Evolutionary conservation across 2,797 vertebrate species (phyloP), one percentile per base, ranked within the genome.

Genomic region (Amphiprion clarkii): DNA sequence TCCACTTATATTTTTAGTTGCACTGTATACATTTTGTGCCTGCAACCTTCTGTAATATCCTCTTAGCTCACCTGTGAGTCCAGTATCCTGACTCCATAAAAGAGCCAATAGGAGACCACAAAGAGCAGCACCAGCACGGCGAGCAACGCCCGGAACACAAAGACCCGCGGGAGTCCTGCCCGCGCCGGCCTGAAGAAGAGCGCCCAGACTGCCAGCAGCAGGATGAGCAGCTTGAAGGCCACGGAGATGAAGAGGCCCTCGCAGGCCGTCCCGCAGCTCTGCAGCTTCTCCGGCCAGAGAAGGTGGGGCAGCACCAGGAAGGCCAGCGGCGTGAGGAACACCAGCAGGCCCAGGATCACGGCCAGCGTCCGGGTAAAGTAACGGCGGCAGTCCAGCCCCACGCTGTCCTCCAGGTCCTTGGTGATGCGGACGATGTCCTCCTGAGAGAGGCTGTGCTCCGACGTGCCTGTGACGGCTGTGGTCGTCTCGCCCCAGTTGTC

Each of bases 401-500:
- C 97, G 0, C 96, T 96, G 93, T 99, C 98, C 92, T 99, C 98
- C 86, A 98, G 95, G 94, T 99, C 98, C 94, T 99, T 98, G 87
- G 98, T 92, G 77, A 99, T 97, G 69, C 97, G 96, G 0, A 96
- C 96, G 39, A 99, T 94, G 94, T 99, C 98, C 93, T 99, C 98
- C 29, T 98, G 97, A 0, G 98, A 99, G 78, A 99, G 95, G 92
- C 98, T 99, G 95, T 97, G 97, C 89, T 99, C 98, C 0, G 98
- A 99, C 0, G 98, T 99, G 68, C 98, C 98, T 0, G 98, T 99
- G 78, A 99, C 94, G 1, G 98, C 98, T 0, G 98, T 99, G 29
- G 98, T 99, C 14, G 98, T 99, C 93, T 99, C 98, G 0, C 97
- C 98, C 98, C 98, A 99, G 96, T 98, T 99, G 93, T 99, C 98